Evolutionary conservation across 2,113 vertebrate species (phyloP).

Genomic region (Myocastor coypus): DNA sequence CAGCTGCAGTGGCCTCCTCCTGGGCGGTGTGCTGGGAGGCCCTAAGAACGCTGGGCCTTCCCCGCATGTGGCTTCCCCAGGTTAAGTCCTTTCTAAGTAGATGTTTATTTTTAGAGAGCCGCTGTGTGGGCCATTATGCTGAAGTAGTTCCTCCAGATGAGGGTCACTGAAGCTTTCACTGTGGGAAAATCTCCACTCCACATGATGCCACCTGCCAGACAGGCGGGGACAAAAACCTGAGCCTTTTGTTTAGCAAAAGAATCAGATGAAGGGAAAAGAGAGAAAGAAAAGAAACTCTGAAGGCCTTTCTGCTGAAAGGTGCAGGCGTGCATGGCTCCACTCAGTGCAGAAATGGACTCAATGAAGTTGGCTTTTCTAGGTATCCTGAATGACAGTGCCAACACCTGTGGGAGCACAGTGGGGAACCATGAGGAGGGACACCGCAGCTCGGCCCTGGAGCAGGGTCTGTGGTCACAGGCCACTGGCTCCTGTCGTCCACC

Average conservation of each 20-base stretch:
- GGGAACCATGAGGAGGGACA: neutral
- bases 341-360: conserved; percentile 66
- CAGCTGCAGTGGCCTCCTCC: conserved; percentile 67
- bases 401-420: neutral
- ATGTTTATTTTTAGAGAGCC: conserved; percentile 81
- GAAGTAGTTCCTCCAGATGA: conserved; percentile 62
- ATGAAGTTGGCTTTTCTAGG: conserved; percentile 62
- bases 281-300: neutral
- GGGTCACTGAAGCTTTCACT: conserved; percentile 72
- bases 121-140: conserved; percentile 70
- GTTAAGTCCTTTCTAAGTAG: conserved; percentile 78
- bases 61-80: conserved; percentile 12
- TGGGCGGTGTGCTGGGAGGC: conserved; percentile 22
- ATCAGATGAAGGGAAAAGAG: neutral
- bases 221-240: neutral
- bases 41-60: conserved; percentile 66
- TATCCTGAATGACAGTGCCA: conserved; percentile 62
- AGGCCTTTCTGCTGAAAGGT: conserved; percentile 74
- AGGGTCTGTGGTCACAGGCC: neutral
- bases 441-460: neutral
- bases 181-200: conserved; percentile 66
- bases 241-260: conserved; percentile 79
- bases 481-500: neutral
- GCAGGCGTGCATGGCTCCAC: conserved; percentile 71
- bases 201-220: conserved; percentile 69